Evolutionary conservation across 2,888 invertebrate species (phyloP), one percentile per base, ranked within the genome.

Genomic region (Phoronis australis): DNA sequence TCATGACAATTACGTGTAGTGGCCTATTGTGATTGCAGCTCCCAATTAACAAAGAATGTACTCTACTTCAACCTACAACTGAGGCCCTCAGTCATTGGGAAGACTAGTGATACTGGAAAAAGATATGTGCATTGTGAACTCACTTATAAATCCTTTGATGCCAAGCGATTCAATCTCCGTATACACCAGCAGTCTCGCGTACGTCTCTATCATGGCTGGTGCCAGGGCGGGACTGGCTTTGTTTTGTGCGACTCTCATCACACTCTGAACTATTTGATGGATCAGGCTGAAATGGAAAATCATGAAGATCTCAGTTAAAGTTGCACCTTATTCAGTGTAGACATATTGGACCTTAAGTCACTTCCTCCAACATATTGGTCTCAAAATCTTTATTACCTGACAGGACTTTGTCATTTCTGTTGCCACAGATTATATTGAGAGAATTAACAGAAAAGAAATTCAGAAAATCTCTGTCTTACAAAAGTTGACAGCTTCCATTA

Each of bases 81-180:
- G n/a, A n/a, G n/a, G n/a, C n/a, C n/a, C n/a, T n/a, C n/a, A n/a
- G n/a, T n/a, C n/a, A n/a, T n/a, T n/a, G n/a, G n/a, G n/a, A n/a
- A n/a, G n/a, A n/a, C n/a, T n/a, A n/a, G n/a, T n/a, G n/a, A n/a
- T n/a, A n/a, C n/a, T n/a, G n/a, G n/a, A n/a, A n/a, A n/a, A n/a
- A n/a, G n/a, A n/a, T n/a, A n/a, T n/a, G n/a, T 31, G 24, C 22
- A 20, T 23, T 22, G 9, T 4, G 21, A 3, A 65, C 84, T 82
- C 77, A 87, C 91, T 88, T 61, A 95, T 88, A 75, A 95, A 95
- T 46, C 92, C 93, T 79, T 96, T 96, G 55, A 96, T 94, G 26
- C 96, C 95, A 44, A 96, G 81, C 18, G 93, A 91, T 76, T 96
- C 96, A 47, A 95, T 95, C 80, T 96, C 96, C 6, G 92, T 93